These are phyloP conservation scores for Malurus splendens DNA, from an alignment of 2,797 vertebrate genomes.

Conservation along the genomic window DNA sequence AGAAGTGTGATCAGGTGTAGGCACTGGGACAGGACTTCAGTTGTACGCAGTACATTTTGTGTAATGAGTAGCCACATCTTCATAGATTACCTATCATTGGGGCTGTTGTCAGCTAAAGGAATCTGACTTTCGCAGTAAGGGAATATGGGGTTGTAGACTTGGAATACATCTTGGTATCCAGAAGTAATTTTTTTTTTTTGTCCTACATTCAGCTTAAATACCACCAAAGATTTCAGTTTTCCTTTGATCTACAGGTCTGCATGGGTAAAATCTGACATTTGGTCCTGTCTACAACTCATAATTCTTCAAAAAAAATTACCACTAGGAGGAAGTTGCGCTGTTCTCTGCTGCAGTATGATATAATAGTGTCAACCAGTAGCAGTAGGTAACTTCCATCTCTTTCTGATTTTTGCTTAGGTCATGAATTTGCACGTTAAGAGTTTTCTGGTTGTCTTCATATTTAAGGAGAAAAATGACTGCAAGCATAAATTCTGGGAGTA, in stretches of 20 bases:
- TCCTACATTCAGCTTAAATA: background rate
- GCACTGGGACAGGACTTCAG: background rate
- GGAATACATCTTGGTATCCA: background rate
- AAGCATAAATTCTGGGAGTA: background rate
- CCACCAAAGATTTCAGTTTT: background rate
- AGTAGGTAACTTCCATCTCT: background rate
- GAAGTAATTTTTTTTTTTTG: background rate
- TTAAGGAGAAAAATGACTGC: background rate
- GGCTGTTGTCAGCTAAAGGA: background rate
- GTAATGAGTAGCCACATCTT: background rate
- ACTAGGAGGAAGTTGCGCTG: background rate
- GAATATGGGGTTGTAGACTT: background rate
- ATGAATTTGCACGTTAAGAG: background rate
- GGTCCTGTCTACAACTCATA: background rate
- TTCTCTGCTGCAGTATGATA: background rate
- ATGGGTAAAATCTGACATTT: background rate
- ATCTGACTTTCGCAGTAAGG: background rate
- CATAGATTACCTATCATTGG: background rate
- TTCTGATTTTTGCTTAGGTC: background rate
- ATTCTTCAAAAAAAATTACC: rapidly evolving
- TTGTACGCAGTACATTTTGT: background rate
- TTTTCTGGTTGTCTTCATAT: background rate
- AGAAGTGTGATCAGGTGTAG: background rate
- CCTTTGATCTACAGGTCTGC: background rate
- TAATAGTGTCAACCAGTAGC: background rate